phyloP scores from a whole-genome alignment of 1,140 invertebrate genomes.

The Lutraria rhynchaena region DNA sequence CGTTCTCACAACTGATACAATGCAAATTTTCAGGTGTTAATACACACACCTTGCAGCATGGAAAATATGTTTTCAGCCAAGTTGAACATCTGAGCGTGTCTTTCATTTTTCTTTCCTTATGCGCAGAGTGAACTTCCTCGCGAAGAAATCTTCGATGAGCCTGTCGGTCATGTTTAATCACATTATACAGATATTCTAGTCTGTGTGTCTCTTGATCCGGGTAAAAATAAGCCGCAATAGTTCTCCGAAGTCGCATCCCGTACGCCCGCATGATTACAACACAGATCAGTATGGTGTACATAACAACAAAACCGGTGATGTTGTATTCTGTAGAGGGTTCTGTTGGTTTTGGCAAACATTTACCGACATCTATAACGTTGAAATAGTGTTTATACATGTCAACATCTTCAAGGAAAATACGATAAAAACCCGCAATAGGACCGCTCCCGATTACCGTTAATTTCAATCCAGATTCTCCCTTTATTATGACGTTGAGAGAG shows the following conservation, averaged over 20 bases:
- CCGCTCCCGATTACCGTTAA: slow-evolving; percentile 58
- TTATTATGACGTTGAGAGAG: slow-evolving; percentile 51
- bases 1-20: slow-evolving; percentile 38
- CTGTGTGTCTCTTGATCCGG: slow-evolving; percentile 51
- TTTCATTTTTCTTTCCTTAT: slow-evolving; percentile 42
- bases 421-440: slow-evolving; percentile 52
- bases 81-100: slow-evolving; percentile 12
- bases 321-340: not conserved
- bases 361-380: not conserved
- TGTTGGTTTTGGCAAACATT: slow-evolving; percentile 45
- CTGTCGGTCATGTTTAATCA: slow-evolving; percentile 23
- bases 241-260: slow-evolving; percentile 35
- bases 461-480: slow-evolving; percentile 27
- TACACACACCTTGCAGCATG: slow-evolving; percentile 13
- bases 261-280: slow-evolving; percentile 49
- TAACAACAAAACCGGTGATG: not conserved
- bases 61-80: slow-evolving; percentile 10
- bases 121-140: slow-evolving; percentile 32
- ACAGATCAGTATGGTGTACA: slow-evolving; percentile 37
- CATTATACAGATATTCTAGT: slow-evolving; percentile 51
- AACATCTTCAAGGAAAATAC: slow-evolving; percentile 41
- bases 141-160: slow-evolving; percentile 29
- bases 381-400: slow-evolving; percentile 8
- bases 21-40: not conserved
- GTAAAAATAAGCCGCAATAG: slow-evolving; percentile 57